A percentile compares a stretch with the other conserved stretches of the same genome.
Conservation (phyloP, 2,797 vertebrate species). For the Ctenochaetus hawaiiensis region DNA sequence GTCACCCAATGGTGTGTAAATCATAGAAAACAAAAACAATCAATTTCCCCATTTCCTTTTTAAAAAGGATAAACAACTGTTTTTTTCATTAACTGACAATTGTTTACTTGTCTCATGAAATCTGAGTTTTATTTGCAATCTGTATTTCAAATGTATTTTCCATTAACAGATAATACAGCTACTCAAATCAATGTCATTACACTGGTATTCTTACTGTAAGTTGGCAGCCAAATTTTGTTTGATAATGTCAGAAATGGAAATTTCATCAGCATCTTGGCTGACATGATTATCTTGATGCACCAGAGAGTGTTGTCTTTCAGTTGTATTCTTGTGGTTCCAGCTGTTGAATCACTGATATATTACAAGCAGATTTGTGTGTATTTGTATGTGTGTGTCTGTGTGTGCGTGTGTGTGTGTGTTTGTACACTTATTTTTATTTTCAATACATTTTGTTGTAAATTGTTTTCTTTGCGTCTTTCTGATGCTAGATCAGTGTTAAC, state of each 20-base stretch:
- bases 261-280: not conserved
- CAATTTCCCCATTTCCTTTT: too few relatives aligned
- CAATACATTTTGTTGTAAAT: slow-evolving; percentile 62
- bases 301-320: slow-evolving; percentile 9
- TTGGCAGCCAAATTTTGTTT: not conserved
- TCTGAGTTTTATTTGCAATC: not conserved
- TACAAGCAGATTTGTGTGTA: slow-evolving; percentile 22
- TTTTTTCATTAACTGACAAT: not conserved
- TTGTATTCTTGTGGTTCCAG: slow-evolving; percentile 23
- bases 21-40: too few relatives aligned
- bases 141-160: not conserved
- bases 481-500: slow-evolving; percentile 50
- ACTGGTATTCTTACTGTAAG: not conserved
- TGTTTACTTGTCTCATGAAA: not conserved
- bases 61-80: not conserved
- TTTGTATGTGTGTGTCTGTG: slow-evolving; percentile 52
- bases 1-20: too few relatives aligned
- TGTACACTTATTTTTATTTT: slow-evolving; percentile 61
- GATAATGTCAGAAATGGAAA: slow-evolving; percentile 8
- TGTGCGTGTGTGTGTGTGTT: slow-evolving; percentile 36
- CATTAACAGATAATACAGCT: not conserved
- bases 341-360: slow-evolving; percentile 9
- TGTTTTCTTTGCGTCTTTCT: slow-evolving; percentile 43
- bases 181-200: slow-evolving; percentile 1
- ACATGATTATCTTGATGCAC: slow-evolving; percentile 16